phyloP scores from a whole-genome alignment of 2,888 invertebrate genomes.

The Camptogramma bilineatum region DNA sequence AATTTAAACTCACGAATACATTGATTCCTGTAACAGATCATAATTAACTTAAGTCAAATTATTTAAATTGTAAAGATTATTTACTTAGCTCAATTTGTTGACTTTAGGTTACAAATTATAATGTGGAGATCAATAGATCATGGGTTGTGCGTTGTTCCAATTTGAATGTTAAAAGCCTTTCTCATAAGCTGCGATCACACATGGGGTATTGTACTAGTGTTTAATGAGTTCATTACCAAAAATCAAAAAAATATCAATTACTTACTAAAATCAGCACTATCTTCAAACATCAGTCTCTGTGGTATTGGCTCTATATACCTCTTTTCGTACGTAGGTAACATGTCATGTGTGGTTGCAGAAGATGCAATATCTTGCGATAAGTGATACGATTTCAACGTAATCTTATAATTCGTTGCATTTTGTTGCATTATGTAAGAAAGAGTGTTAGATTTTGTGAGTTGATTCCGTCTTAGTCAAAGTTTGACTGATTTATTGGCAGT shows the following conservation, averaged over 20 bases:
- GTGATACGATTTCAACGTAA: background rate
- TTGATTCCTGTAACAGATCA: constrained; percentile 46
- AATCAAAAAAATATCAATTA: background rate
- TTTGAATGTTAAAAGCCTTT: constrained; percentile 51
- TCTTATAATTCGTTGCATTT: background rate
- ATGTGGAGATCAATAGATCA: constrained; percentile 61
- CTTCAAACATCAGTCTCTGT: too few relatives aligned
- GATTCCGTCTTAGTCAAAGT: constrained; percentile 76
- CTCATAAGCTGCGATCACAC: background rate
- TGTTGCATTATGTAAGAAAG: background rate
- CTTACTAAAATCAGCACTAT: too few relatives aligned
- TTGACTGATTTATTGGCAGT: constrained; percentile 64
- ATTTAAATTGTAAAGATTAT: constrained; percentile 51
- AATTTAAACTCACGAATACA: constrained; percentile 45
- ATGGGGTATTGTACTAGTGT: background rate
- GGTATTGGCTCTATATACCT: too few relatives aligned
- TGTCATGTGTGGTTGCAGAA: background rate
- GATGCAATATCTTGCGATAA: background rate
- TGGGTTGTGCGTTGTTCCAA: constrained; percentile 76
- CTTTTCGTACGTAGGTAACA: too few relatives aligned
- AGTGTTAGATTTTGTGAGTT: constrained; percentile 56
- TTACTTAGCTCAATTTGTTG: constrained; percentile 77
- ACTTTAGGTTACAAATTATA: constrained; percentile 74
- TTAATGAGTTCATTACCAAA: background rate
- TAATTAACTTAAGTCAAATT: constrained; percentile 48